Base-by-base conservation (phyloP, 2,797 vertebrate genomes). In the Myiotriccus ornatus region DNA sequence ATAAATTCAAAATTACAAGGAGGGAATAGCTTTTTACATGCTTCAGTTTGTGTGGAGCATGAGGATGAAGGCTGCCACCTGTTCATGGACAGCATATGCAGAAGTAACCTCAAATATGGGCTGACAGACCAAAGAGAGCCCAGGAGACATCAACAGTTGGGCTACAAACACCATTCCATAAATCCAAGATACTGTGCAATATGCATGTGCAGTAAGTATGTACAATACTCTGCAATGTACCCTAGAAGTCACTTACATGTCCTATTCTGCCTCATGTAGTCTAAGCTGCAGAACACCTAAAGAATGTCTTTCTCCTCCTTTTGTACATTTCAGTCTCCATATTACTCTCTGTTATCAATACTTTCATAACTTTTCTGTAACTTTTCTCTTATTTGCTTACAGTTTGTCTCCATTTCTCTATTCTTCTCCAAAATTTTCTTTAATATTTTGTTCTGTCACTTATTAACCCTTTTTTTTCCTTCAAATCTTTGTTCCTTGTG, bases 101-200 rank as follows among this genome's bases (percentile, higher is more conserved):
- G 76, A 91, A 84, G 4, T 79, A 85, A 76, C 67, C 18, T 24
- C 56, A 62, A 63, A 78, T 71, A 85, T 9, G 8, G 44, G 17
- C 37, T 92, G 89, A 82, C 60, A 89, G 83, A 75, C 34, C 84
- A 94, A 74, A 77, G 71, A 84, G 44, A 91, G 57, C 50, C 70
- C 80, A 82, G 67, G 78, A 93, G 75, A 88, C 52, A 77, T 53
- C 80, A 95, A 37, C 39, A 85, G 53, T 10, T 91, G 59, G 39
- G 34, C 56, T 90, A 92, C 74, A 95, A 90, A 71, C 43, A 53
- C 20, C 43, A 22, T 52, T 47, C 39, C 35, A 76, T 37, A 69
- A 90, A 82, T 10, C 24, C n/a, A 84, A 67, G 41, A 34, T 24
- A 28, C 5, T 34, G 23, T 39, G 8, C 47, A 90, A 46, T 13